Conservation (phyloP, 2,797 vertebrate genomes). For the Anguilla obscura region DNA sequence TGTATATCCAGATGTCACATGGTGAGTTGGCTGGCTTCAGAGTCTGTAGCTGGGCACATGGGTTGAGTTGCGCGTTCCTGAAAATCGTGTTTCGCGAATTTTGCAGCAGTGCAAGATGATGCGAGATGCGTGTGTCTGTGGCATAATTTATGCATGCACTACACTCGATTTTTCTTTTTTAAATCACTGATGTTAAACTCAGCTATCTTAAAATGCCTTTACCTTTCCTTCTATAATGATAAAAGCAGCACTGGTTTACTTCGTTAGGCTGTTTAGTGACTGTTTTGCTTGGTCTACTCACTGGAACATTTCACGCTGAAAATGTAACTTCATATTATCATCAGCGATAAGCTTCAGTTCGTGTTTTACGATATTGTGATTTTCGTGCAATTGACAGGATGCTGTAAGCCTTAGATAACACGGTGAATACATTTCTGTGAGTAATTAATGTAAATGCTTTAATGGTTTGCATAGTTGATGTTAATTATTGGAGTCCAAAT, state of each 20-base stretch:
- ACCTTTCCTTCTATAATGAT: neutral
- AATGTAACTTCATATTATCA: neutral
- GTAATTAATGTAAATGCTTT: neutral
- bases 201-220: neutral
- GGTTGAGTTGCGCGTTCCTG: neutral
- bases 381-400: neutral
- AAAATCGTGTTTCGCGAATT: neutral
- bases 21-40: constrained; percentile 71
- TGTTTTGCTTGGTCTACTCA: neutral
- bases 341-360: neutral
- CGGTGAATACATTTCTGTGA: neutral
- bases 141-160: neutral
- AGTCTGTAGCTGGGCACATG: neutral
- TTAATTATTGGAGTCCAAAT: neutral
- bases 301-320: neutral
- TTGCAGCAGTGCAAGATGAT: neutral
- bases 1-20: constrained; percentile 66
- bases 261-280: neutral
- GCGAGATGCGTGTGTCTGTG: neutral
- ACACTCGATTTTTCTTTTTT: neutral
- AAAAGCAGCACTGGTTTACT: neutral
- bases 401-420: neutral
- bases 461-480: neutral
- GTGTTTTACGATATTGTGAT: neutral
- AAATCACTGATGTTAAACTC: neutral